A percentile compares a stretch with the other conserved stretches of the same genome.
These are phyloP conservation scores for Drosophila parabipectinata DNA, from an alignment of 1,140 invertebrate species.

Conservation along the genomic window DNA sequence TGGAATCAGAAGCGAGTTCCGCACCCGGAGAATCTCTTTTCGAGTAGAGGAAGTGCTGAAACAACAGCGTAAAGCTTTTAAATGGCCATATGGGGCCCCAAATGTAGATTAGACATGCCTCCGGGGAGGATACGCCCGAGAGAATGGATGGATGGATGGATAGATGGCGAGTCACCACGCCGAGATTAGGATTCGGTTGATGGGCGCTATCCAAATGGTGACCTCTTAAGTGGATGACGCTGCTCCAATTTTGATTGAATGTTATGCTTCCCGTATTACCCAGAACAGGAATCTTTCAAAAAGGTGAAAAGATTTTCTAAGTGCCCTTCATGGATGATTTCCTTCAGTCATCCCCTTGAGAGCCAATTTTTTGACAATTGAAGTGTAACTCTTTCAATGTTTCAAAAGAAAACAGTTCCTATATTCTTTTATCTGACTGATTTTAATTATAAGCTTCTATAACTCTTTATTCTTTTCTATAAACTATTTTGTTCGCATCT, in stretches of 20 bases:
- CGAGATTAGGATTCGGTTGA: constrained; percentile 16
- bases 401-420: neutral
- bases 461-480: neutral
- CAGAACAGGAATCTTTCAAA: constrained; percentile 6
- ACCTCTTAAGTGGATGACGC: constrained; percentile 53
- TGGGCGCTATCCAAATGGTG: constrained; percentile 17
- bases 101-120: constrained; percentile 53
- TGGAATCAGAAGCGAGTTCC: constrained; percentile 48
- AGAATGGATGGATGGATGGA: constrained; percentile 6
- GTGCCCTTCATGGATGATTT: neutral
- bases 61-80: constrained; percentile 79
- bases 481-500: neutral
- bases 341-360: neutral
- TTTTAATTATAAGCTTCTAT: neutral
- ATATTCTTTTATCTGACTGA: neutral
- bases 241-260: constrained; percentile 49
- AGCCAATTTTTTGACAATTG: neutral
- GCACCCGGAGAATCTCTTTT: constrained; percentile 5
- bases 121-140: constrained; percentile 13
- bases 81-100: constrained; percentile 55
- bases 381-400: neutral
- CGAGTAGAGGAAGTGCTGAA: constrained; percentile 60
- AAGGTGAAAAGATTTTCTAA: constrained; percentile 2
- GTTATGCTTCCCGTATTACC: constrained; percentile 3
- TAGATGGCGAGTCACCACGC: constrained; percentile 2